These are phyloP conservation scores for Actias luna DNA, from an alignment of 2,888 invertebrate species.

Conservation along the genomic window DNA sequence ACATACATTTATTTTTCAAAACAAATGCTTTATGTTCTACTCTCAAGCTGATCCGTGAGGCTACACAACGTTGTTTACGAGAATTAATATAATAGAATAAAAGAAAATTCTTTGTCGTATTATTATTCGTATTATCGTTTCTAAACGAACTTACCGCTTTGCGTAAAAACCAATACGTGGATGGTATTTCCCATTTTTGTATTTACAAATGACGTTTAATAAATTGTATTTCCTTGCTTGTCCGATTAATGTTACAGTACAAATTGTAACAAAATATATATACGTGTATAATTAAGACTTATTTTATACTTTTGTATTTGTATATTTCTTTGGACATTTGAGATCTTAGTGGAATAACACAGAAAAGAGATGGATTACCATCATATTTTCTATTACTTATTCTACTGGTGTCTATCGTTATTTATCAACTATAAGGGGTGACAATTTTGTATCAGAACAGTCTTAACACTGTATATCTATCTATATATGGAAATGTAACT, in stretches of 20 bases:
- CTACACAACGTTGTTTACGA: background rate
- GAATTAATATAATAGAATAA: background rate
- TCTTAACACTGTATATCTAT: too few species aligned
- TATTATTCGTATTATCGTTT: background rate
- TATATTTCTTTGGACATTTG: background rate
- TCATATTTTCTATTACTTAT: too few species aligned
- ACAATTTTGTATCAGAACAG: too few species aligned
- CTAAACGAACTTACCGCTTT: background rate
- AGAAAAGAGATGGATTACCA: too few species aligned
- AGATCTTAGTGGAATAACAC: too few species aligned
- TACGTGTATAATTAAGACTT: background rate
- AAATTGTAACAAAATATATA: background rate
- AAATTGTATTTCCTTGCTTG: background rate
- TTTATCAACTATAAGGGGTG: too few species aligned
- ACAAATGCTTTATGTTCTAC: background rate
- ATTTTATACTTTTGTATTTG: background rate
- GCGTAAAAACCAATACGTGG: constrained; percentile 4
- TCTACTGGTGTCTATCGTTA: too few species aligned
- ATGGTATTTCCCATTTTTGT: constrained; percentile 13
- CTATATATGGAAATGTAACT: too few species aligned
- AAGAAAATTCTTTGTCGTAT: background rate
- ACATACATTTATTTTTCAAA: background rate
- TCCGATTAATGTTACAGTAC: background rate
- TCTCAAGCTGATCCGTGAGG: background rate
- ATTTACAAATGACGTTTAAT: background rate